These are phyloP conservation scores for Myotis myotis DNA, from an alignment of 2,797 vertebrate genomes.

Conservation along the genomic window DNA sequence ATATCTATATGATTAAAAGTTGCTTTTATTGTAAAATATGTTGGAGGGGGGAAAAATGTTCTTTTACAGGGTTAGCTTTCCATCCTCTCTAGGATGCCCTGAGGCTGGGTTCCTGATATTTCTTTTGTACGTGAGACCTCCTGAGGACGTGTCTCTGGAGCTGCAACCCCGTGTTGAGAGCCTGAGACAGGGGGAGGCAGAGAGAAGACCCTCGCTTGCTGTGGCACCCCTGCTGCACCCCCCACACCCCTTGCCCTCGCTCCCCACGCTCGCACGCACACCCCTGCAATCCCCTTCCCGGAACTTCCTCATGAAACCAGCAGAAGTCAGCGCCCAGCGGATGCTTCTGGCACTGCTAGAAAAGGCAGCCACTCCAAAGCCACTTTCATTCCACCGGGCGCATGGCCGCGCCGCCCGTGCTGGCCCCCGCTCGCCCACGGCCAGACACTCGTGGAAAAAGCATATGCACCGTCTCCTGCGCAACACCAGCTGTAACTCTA, in stretches of 20 bases:
- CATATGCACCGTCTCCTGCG: slow-evolving; percentile 89
- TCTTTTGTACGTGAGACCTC: slow-evolving; percentile 70
- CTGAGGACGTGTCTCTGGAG: slow-evolving; percentile 34
- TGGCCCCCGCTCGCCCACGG: slow-evolving; percentile 79
- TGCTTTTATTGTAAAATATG: slow-evolving; percentile 83
- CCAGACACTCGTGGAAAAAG: slow-evolving; percentile 85
- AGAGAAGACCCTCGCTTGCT: slow-evolving; percentile 51
- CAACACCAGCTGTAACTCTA: slow-evolving; percentile 91
- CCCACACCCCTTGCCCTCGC: neutral
- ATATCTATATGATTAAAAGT: slow-evolving; percentile 78
- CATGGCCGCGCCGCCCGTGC: slow-evolving; percentile 81
- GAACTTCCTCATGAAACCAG: slow-evolving; percentile 56
- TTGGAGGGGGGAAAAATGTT: slow-evolving; percentile 72
- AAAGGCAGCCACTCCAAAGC: slow-evolving; percentile 78
- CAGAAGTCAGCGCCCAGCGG: slow-evolving; percentile 70
- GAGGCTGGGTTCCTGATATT: slow-evolving; percentile 68
- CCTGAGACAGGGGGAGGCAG: slow-evolving; percentile 31
- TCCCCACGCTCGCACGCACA: neutral
- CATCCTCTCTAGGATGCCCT: slow-evolving; percentile 59
- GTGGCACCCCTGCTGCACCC: neutral
- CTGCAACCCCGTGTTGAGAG: neutral
- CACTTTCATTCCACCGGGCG: slow-evolving; percentile 78
- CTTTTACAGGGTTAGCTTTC: slow-evolving; percentile 72
- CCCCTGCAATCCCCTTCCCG: slow-evolving; percentile 76
- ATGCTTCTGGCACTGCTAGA: slow-evolving; percentile 55